Base-by-base conservation (phyloP, 2,888 invertebrate species). In the Punctoribates punctum region DNA sequence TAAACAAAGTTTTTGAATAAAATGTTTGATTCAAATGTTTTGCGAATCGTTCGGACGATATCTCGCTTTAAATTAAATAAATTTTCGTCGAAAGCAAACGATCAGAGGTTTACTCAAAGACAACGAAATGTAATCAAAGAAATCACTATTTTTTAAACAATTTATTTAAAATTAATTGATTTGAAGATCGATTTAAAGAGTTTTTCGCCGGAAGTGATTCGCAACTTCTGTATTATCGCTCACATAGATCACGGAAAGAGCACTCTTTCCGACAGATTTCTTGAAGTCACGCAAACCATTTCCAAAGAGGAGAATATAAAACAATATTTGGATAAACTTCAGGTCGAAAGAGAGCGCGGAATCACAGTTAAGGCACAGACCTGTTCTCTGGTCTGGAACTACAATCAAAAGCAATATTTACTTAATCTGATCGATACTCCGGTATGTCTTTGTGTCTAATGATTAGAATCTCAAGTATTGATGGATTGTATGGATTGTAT, bases 191-290 rank as follows among this genome's bases (percentile, higher is more conserved):
- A 72, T 48, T 23, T 72, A 11, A 72, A 72, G 48, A 15, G 17
- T 23, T 72, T 20, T 27, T 11, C 25, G 4, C 29, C 46, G n/a
- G 73, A 76, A n/a, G 38, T 38, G 42, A 85, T 87, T 38, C 80
- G 87, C 51, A 87, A 87, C 79, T 87, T 87, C 83, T 92, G 96
- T 84, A 97, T 99, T 81, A 94, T 99, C 79, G 98, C 98, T n/a
- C 98, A 99, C 85, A 93, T 99, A 0, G 98, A 99, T 84, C 98
- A 98, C 86, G 98, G 98, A 0, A 99, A 99, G 86, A 95, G 95
- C 84, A 99, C 98, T 0, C 85, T 99, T 77, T 96, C 98, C 0
- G 98, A 99, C 84, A 87, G 98, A 76, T 84, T 99, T n/a, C 84
- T 99, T 17, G 97, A 98, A 88, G 85, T 91, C 75, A 95, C 96